These are phyloP conservation scores for Eilema griseolum DNA, from an alignment of 2,888 invertebrate genomes.

Conservation along the genomic window DNA sequence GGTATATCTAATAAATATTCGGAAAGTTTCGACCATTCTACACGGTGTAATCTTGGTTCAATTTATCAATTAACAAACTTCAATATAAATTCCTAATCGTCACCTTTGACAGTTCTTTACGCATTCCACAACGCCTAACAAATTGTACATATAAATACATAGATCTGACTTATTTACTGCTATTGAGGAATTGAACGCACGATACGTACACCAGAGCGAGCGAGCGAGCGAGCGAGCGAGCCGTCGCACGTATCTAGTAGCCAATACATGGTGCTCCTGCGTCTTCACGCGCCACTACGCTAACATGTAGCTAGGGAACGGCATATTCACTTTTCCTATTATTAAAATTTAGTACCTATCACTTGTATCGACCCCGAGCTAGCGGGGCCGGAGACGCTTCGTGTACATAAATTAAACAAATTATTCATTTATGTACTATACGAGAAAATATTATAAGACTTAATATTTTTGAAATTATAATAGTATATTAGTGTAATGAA, in stretches of 20 bases:
- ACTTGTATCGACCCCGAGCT: conserved; percentile 42
- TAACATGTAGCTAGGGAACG: conserved; percentile 55
- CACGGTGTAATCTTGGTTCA: not conserved
- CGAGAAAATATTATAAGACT: conserved; percentile 69
- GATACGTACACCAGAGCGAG: not conserved
- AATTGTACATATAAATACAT: conserved; percentile 25
- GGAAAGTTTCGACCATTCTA: not conserved
- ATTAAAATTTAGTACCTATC: conserved; percentile 37
- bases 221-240: not conserved
- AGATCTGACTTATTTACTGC: conserved; percentile 48
- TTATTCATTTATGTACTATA: conserved; percentile 64
- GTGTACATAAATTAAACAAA: conserved; percentile 63
- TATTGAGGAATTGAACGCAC: conserved; percentile 41
- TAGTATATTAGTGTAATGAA: conserved; percentile 61
- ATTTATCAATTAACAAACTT: not conserved
- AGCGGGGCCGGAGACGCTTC: conserved; percentile 60
- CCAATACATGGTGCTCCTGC: conserved; percentile 67
- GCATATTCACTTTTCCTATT: conserved; percentile 51
- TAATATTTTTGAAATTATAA: conserved; percentile 80
- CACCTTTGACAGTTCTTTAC: not conserved
- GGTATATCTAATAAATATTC: conserved; percentile 5
- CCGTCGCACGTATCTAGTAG: conserved; percentile 35
- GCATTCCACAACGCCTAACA: conserved; percentile 17
- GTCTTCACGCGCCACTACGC: conserved; percentile 35
- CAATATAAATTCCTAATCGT: not conserved